These are phyloP conservation scores for Limonius californicus DNA, from an alignment of 1,140 invertebrate genomes.

Conservation along the genomic window DNA sequence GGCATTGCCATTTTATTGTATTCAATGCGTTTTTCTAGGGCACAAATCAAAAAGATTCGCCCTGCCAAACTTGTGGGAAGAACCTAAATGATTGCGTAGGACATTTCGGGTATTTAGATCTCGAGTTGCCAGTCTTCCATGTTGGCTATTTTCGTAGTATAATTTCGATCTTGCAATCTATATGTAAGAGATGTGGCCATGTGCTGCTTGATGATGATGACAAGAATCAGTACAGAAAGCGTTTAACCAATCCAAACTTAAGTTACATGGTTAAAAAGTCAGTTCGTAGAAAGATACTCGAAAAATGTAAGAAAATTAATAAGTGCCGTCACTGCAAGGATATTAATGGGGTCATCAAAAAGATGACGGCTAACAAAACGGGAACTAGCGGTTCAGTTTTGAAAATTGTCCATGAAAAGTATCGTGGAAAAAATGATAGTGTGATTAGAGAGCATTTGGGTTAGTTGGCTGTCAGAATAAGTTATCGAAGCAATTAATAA, in stretches of 20 bases:
- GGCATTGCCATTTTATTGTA: too few relatives aligned
- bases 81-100: conserved; percentile 92
- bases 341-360: conserved; percentile 86
- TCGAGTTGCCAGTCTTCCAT: conserved; percentile 96
- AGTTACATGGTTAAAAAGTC: conserved; percentile 80
- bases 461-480: too few relatives aligned
- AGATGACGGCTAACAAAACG: conserved; percentile 57
- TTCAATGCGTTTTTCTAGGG: too few relatives aligned
- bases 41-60: conserved; percentile 73
- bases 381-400: conserved; percentile 54
- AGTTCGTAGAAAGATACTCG: conserved; percentile 73
- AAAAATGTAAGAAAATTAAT: conserved; percentile 73
- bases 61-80: conserved; percentile 90
- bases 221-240: conserved; percentile 59
- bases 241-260: conserved; percentile 74
- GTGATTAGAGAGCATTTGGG: conserved; percentile 58
- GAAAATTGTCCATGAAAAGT: conserved; percentile 91
- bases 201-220: conserved; percentile 67
- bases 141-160: conserved; percentile 93
- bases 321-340: conserved; percentile 74
- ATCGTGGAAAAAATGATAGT: conserved; percentile 66
- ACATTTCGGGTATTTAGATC: conserved; percentile 95
- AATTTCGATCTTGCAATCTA: conserved; percentile 90
- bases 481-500: too few relatives aligned
- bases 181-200: conserved; percentile 89